Conservation (phyloP, 2,113 vertebrate species). For the Embiotoca jacksoni region DNA sequence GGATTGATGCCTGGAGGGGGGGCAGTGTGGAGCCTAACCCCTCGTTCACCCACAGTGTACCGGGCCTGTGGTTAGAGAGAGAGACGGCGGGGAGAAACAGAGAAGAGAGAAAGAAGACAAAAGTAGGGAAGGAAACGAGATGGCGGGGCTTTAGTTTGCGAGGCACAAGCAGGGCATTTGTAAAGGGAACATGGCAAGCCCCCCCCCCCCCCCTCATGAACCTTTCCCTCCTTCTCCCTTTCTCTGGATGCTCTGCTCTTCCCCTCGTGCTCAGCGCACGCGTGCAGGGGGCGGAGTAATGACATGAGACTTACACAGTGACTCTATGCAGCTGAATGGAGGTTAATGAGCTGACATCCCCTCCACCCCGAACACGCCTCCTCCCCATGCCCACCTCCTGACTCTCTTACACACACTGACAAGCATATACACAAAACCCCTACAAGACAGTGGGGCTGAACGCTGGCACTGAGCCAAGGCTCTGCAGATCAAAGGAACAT, state of each 20-base stretch:
- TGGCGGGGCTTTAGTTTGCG: slow-evolving; percentile 77
- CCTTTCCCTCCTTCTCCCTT: slow-evolving; percentile 44
- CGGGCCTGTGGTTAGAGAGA: slow-evolving; percentile 82
- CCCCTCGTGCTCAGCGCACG: slow-evolving; percentile 41
- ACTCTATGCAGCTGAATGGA: slow-evolving; percentile 72
- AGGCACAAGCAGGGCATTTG: slow-evolving; percentile 74
- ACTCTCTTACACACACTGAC: slow-evolving; percentile 59
- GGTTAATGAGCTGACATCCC: slow-evolving; percentile 82
- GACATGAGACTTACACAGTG: slow-evolving; percentile 75
- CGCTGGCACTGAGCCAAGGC: slow-evolving; percentile 54
- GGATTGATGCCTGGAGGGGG: slow-evolving; percentile 78
- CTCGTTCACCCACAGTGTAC: slow-evolving; percentile 82
- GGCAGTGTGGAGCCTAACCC: slow-evolving; percentile 81
- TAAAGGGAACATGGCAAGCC: slow-evolving; percentile 73
- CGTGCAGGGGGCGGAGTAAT: slow-evolving; percentile 73
- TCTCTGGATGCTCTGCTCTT: slow-evolving; percentile 36
- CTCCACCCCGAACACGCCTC: slow-evolving; percentile 68
- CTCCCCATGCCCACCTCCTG: slow-evolving; percentile 50
- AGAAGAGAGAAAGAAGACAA: slow-evolving; percentile 69
- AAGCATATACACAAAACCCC: slow-evolving; percentile 56
- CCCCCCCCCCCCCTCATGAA: slow-evolving; percentile 19
- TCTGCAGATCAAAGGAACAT: slow-evolving; percentile 36
- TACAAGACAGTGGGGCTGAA: slow-evolving; percentile 44
- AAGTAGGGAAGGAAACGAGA: slow-evolving; percentile 77
- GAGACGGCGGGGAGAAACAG: slow-evolving; percentile 54